phyloP scores from a whole-genome alignment of 2,113 vertebrate genomes.

The Chrysochloris asiatica region DNA sequence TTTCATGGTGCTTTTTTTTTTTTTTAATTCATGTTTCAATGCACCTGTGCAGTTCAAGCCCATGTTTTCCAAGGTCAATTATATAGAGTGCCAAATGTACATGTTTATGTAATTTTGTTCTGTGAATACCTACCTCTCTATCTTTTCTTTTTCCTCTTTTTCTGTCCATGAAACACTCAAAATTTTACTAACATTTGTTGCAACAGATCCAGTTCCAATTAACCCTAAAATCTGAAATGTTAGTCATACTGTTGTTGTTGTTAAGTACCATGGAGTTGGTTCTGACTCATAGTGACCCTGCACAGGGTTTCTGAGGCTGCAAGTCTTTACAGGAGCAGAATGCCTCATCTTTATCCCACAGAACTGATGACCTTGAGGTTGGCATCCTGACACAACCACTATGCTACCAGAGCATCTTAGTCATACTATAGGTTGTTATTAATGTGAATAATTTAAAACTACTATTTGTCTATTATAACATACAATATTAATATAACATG shows the following conservation, averaged over 20 bases:
- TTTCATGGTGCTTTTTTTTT: no score
- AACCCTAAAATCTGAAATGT: constrained; percentile 9
- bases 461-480: background rate
- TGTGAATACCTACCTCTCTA: background rate
- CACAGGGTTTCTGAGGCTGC: no score
- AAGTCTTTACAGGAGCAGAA: no score
- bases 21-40: no score
- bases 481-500: background rate
- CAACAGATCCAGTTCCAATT: background rate
- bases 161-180: background rate
- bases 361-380: no score
- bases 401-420: no score
- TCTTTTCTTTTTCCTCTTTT: background rate
- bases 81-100: background rate
- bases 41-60: no score
- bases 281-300: no score
- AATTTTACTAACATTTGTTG: background rate
- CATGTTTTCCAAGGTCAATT: background rate
- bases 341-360: no score
- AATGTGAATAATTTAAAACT: constrained; percentile 19
- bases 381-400: no score
- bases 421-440: constrained; percentile 4
- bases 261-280: no score
- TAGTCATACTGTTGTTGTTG: no score
- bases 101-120: background rate